A percentile compares a stretch with the other conserved stretches of the same genome.
Evolutionary conservation across 2,888 invertebrate genomes (phyloP).

Genomic region (Ommatoiulus sabulosus): DNA sequence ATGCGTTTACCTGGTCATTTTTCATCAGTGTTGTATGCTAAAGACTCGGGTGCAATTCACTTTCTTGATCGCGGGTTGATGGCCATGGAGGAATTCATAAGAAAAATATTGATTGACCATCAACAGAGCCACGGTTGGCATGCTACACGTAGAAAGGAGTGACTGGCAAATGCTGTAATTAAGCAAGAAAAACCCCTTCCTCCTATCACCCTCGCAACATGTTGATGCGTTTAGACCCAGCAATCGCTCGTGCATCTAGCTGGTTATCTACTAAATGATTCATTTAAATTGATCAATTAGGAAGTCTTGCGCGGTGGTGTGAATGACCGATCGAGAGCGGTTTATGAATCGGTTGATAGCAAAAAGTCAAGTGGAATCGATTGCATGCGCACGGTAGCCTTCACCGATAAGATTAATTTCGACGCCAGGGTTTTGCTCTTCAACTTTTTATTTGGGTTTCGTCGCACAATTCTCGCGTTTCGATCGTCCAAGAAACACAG

Average conservation of each 20-base stretch:
- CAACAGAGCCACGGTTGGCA: background rate
- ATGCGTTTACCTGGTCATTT: conserved; percentile 8
- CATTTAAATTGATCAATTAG: conserved; percentile 38
- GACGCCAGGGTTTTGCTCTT: background rate
- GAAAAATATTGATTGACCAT: conserved; percentile 13
- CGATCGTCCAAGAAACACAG: no score
- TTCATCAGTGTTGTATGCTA: background rate
- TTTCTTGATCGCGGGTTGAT: background rate
- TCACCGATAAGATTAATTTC: background rate
- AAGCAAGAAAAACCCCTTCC: background rate
- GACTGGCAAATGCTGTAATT: conserved; percentile 31
- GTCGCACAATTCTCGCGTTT: no score
- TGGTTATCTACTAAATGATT: conserved; percentile 29
- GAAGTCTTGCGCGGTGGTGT: conserved; percentile 4
- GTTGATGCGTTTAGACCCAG: background rate
- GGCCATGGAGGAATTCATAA: conserved; percentile 4
- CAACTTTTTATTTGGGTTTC: no score
- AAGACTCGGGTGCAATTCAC: background rate
- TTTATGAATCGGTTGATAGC: conserved; percentile 12
- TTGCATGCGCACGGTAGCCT: background rate
- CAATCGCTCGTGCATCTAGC: conserved; percentile 8
- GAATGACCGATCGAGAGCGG: background rate
- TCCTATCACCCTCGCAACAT: background rate
- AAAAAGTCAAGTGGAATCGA: background rate
- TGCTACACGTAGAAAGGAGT: background rate